phyloP scores from a whole-genome alignment of 2,797 vertebrate species.

The Rhinichthys osculus region DNA sequence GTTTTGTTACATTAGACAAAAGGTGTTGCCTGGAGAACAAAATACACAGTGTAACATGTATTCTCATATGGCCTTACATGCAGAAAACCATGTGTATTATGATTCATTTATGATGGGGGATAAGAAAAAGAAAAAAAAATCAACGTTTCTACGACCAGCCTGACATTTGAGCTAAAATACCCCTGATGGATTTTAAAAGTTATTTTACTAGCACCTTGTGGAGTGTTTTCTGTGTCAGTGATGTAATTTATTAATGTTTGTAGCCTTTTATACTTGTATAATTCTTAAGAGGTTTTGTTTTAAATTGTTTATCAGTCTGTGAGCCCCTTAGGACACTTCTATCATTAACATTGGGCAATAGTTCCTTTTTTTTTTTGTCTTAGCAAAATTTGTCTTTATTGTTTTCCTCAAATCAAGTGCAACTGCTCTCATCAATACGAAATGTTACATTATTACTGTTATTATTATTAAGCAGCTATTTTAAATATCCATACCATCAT shows the following conservation, averaged over 20 bases:
- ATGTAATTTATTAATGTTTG: slow-evolving; percentile 99
- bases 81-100: slow-evolving; percentile 81
- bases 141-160: slow-evolving; percentile 86
- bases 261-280: slow-evolving; percentile 99
- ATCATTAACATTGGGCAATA: slow-evolving; percentile 70
- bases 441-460: slow-evolving; percentile 69
- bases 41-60: slow-evolving; percentile 72
- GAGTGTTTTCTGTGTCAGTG: slow-evolving; percentile 99
- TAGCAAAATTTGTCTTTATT: slow-evolving; percentile 60
- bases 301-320: slow-evolving; percentile 90
- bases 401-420: slow-evolving; percentile 70
- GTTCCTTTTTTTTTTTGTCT: slow-evolving; percentile 59
- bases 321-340: slow-evolving; percentile 79
- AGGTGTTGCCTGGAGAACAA: slow-evolving; percentile 95
- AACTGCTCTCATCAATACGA: slow-evolving; percentile 74
- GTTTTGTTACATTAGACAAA: slow-evolving; percentile 66
- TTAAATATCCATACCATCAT: slow-evolving; percentile 77
- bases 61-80: slow-evolving; percentile 88
- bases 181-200: slow-evolving; percentile 86
- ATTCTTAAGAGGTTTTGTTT: slow-evolving; percentile 98
- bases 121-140: slow-evolving; percentile 73
- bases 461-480: slow-evolving; percentile 74
- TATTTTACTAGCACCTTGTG: slow-evolving; percentile 99
- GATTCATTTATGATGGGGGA: slow-evolving; percentile 81
- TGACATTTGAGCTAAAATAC: slow-evolving; percentile 89